Evolutionary conservation across 1,140 invertebrate species (phyloP), one percentile per base, ranked within the genome.

Genomic region (Acromyrmex charruanus): DNA sequence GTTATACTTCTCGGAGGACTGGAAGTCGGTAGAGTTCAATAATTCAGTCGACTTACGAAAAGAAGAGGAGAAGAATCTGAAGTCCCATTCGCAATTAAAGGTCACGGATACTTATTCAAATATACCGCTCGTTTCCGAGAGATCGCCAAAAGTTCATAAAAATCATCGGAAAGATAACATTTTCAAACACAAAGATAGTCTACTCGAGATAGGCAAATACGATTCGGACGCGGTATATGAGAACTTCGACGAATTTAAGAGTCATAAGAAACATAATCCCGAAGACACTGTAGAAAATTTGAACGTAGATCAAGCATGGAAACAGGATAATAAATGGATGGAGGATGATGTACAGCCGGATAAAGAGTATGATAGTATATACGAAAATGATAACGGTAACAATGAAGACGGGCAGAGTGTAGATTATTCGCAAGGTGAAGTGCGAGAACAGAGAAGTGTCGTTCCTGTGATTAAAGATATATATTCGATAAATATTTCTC

Each of bases 11-110:
- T 94, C 93, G 51, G 94, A 95, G 59, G 90, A 95, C 4, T 95
- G 94, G 93, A 94, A 92, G 55, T 68, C 82, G 16, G 85, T 95
- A 3, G 96, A 96, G 89, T 95, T 95, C 49, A 96, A 95, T 77
- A 95, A 95, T 90, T 95, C 93, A 10, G 88, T 94, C 68, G 92
- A 95, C 72, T 91, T 94, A 3, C 87, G 92, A 86, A 93, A 94
- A 82, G 94, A 95, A 79, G 93, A 94, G 0, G 94, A 94, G 39
- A 93, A 94, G 69, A 95, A 95, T 85, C 86, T 93, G 2, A 88
- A 44, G 10, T 44, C 39, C 39, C 39, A 92, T 59, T 86, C 91
- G 91, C 86, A 89, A 71, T 84, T 88, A 3, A 86, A 92, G 31
- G 28, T 80, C 9, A 31, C 35, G 28, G 86, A 72, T 58, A 74